phyloP scores from a whole-genome alignment of 1,140 invertebrate genomes.

The Dendrolimus kikuchii region DNA sequence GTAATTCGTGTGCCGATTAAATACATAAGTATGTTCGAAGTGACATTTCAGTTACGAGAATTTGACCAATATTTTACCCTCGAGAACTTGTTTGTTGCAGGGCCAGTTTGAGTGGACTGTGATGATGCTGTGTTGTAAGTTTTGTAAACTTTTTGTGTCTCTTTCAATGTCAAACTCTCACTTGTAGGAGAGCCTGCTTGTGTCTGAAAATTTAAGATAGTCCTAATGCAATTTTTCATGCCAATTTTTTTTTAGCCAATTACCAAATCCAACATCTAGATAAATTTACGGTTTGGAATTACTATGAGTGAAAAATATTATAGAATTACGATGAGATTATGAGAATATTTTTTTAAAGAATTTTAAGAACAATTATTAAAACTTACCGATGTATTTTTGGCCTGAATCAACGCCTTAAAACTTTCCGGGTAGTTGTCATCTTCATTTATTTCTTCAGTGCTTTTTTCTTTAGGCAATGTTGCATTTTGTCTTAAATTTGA shows the following conservation, averaged over 20 bases:
- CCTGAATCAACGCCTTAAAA: conserved; percentile 64
- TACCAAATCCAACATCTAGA: not conserved
- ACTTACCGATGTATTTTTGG: conserved; percentile 65
- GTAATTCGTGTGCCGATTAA: too few relatives aligned
- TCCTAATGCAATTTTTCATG: conserved; percentile 3
- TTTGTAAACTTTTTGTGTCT: conserved; percentile 62
- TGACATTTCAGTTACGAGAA: conserved; percentile 2
- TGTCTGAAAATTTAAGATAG: conserved; percentile 44
- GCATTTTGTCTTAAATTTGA: conserved; percentile 26
- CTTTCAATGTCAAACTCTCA: conserved; percentile 67
- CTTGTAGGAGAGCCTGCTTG: conserved; percentile 52
- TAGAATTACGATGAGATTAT: too few relatives aligned
- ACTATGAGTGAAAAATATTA: too few relatives aligned
- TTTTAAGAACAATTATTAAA: not conserved
- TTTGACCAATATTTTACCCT: conserved; percentile 36
- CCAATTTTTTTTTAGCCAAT: not conserved
- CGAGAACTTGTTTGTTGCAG: conserved; percentile 46
- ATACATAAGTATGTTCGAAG: too few relatives aligned
- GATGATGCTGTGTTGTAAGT: conserved; percentile 36
- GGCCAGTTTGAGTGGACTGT: conserved; percentile 41
- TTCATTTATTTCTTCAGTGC: conserved; percentile 54
- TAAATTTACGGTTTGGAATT: not conserved
- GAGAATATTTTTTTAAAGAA: too few relatives aligned
- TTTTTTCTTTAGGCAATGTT: conserved; percentile 28
- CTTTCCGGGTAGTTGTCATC: conserved; percentile 64